Conservation (phyloP, 2,888 invertebrate species). For the Papilio gigon region DNA sequence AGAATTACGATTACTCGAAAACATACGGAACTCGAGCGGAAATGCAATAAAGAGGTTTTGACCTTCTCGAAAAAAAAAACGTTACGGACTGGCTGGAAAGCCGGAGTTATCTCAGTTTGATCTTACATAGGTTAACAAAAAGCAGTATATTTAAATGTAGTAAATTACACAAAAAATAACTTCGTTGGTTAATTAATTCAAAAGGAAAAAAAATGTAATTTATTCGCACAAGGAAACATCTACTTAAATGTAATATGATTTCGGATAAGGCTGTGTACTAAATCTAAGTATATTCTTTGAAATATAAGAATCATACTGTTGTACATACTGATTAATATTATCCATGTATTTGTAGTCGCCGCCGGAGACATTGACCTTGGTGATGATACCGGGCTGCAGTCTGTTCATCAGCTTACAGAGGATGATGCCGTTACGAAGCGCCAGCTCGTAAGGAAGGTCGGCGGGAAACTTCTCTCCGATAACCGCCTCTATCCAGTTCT, state of each 20-base stretch:
- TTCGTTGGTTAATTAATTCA: constrained; percentile 1
- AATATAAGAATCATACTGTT: not conserved
- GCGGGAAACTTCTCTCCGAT: constrained; percentile 89
- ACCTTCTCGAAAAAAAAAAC: too few species aligned
- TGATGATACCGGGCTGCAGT: constrained; percentile 91
- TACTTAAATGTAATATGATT: too few species aligned
- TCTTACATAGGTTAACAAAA: not conserved
- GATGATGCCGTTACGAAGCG: constrained; percentile 91
- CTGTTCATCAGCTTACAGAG: constrained; percentile 95
- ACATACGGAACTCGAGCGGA: not conserved
- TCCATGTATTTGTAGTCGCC: constrained; percentile 99
- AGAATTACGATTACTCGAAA: too few species aligned
- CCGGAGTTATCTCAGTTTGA: not conserved
- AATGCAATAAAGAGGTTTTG: not conserved
- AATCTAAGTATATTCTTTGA: too few species aligned
- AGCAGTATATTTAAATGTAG: not conserved
- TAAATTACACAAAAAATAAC: not conserved
- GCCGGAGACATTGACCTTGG: constrained; percentile 91
- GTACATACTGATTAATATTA: constrained; percentile 93
- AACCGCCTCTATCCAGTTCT: constrained; percentile 92
- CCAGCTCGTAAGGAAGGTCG: constrained; percentile 88
- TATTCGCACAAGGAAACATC: too few species aligned
- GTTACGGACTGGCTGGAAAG: not conserved
- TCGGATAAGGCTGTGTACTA: too few species aligned
- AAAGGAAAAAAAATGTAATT: not conserved